These are phyloP conservation scores for Ligdia adustata DNA, from an alignment of 2,888 invertebrate species.

Conservation along the genomic window DNA sequence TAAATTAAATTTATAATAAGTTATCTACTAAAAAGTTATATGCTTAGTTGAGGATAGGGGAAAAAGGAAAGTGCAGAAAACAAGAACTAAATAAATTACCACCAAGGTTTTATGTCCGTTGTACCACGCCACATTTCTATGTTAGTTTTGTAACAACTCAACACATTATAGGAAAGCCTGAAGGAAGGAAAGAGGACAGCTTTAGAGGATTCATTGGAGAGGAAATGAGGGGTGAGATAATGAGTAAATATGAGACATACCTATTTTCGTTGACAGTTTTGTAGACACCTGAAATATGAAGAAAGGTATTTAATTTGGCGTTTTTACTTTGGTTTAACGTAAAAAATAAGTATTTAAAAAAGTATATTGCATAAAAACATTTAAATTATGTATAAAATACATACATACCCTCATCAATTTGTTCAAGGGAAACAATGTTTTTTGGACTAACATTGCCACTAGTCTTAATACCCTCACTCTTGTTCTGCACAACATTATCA, in stretches of 20 bases:
- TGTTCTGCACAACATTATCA: conserved; percentile 26
- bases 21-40: no score
- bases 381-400: no score
- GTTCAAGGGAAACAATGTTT: conserved; percentile 48
- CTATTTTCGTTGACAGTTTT: conserved; percentile 59
- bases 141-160: conserved; percentile 66
- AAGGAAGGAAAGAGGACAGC: conserved; percentile 25
- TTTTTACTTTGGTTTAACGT: no score
- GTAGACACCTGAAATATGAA: conserved; percentile 70
- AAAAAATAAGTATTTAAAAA: no score
- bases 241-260: conserved; percentile 46
- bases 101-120: conserved; percentile 61
- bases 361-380: no score
- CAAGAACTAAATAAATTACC: conserved; percentile 63
- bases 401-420: conserved; percentile 57
- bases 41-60: no score
- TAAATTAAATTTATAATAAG: no score
- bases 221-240: conserved; percentile 15
- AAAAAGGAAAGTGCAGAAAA: no score
- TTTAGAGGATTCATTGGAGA: conserved; percentile 24
- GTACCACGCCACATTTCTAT: conserved; percentile 62
- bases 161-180: conserved; percentile 63
- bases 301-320: no score
- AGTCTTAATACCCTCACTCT: conserved; percentile 16
- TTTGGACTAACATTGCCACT: conserved; percentile 32